Evolutionary conservation across 2,888 invertebrate species (phyloP).

Genomic region (Meandrusa payeni): DNA sequence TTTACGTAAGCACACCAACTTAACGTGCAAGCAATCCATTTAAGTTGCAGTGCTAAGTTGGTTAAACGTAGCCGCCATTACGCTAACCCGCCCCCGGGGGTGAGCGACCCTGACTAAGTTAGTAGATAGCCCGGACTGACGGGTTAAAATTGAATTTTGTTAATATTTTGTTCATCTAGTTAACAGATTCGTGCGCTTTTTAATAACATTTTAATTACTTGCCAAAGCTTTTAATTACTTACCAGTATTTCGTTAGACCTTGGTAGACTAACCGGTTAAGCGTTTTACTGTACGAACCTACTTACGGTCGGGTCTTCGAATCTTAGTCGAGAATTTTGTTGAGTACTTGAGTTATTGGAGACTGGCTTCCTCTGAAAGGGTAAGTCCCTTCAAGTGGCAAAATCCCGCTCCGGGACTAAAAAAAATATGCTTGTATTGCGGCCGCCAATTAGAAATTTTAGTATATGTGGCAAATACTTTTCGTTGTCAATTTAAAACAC

Average conservation of each 20-base stretch:
- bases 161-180: background rate
- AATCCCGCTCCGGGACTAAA: no score
- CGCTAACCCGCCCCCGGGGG: conserved; percentile 16
- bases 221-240: background rate
- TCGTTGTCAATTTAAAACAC: no score
- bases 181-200: background rate
- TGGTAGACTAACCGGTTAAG: no score
- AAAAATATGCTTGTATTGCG: no score
- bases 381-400: no score
- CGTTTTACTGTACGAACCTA: no score
- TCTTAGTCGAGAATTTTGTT: no score
- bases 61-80: conserved; percentile 18
- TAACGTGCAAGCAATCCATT: conserved; percentile 13
- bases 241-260: background rate
- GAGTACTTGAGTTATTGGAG: no score
- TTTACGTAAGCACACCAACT: conserved; percentile 5
- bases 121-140: conserved; percentile 3
- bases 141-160: background rate
- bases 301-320: no score
- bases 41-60: conserved; percentile 18
- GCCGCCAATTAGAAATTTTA: no score
- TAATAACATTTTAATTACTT: conserved; percentile 5
- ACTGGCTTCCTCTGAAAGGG: no score
- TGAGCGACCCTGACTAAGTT: conserved; percentile 7
- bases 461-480: no score